phyloP scores from a whole-genome alignment of 2,888 invertebrate species.

The Leptopilina syphax region DNA sequence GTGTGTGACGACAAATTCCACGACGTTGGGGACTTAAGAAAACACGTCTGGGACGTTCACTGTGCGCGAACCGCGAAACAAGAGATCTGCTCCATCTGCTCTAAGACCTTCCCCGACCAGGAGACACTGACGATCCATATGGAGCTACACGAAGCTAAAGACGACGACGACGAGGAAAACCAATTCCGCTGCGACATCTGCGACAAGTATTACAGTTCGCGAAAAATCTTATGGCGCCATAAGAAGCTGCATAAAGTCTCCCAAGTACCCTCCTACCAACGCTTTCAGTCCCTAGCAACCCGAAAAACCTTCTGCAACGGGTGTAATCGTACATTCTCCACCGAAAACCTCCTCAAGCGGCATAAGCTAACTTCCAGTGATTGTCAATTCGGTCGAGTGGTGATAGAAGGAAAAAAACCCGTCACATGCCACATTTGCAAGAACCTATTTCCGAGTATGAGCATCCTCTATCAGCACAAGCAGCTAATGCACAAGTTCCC shows the following conservation, averaged over 20 bases:
- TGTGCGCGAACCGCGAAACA: constrained; percentile 76
- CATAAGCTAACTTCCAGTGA: constrained; percentile 68
- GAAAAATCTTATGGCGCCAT: constrained; percentile 80
- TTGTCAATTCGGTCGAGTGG: constrained; percentile 34
- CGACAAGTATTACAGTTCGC: constrained; percentile 81
- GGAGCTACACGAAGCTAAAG: constrained; percentile 74
- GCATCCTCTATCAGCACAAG: constrained; percentile 82
- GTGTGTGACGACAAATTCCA: constrained; percentile 81
- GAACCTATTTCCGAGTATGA: constrained; percentile 81
- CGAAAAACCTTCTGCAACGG: constrained; percentile 71
- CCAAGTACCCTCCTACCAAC: constrained; percentile 47
- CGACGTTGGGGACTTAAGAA: constrained; percentile 79
- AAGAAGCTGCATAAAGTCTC: constrained; percentile 77
- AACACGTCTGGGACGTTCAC: constrained; percentile 81
- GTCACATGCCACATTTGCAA: constrained; percentile 82
- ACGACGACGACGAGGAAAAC: no score
- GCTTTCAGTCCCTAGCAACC: constrained; percentile 54
- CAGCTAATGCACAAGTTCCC: constrained; percentile 77
- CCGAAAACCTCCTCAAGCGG: constrained; percentile 71
- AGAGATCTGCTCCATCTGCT: constrained; percentile 77
- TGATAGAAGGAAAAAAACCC: constrained; percentile 63
- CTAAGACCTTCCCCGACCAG: constrained; percentile 77
- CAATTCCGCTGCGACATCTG: constrained; percentile 82
- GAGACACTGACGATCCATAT: constrained; percentile 77
- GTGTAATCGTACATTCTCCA: constrained; percentile 76